Percentiles rank a stretch among this genome's conserved stretches.
phyloP scores from a whole-genome alignment of 1,140 invertebrate species.

The Meloidogyne hapla region DNA sequence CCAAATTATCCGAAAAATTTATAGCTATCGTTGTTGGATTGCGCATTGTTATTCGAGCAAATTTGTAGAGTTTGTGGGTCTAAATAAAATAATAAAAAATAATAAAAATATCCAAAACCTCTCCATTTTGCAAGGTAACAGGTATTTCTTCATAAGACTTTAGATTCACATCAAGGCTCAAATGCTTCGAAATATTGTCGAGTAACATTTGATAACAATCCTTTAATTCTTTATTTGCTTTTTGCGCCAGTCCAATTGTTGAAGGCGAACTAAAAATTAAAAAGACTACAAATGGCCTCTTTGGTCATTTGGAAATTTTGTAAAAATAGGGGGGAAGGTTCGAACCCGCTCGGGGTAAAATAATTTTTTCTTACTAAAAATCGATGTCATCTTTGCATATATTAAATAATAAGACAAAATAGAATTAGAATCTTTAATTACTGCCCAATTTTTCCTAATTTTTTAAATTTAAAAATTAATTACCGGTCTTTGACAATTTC shows the following conservation, averaged over 20 bases:
- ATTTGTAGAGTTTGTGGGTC: constrained; percentile 18
- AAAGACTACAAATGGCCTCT: background rate
- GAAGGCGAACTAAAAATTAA: background rate
- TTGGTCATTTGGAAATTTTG: background rate
- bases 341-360: background rate
- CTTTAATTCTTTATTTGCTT: background rate
- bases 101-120: background rate
- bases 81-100: background rate
- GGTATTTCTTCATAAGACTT: constrained; percentile 12
- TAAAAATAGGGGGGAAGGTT: background rate
- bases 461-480: background rate
- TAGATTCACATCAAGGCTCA: constrained; percentile 6
- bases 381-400: no score
- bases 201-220: background rate
- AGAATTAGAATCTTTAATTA: no score
- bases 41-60: constrained; percentile 9
- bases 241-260: background rate
- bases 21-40: constrained; percentile 8
- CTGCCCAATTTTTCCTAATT: no score
- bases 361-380: background rate
- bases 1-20: constrained; percentile 13
- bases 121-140: constrained; percentile 14
- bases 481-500: background rate
- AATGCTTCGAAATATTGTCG: constrained; percentile 18
- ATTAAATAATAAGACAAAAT: no score